Evolutionary conservation across 2,888 invertebrate species (phyloP).

Genomic region (Pheosia tremula): DNA sequence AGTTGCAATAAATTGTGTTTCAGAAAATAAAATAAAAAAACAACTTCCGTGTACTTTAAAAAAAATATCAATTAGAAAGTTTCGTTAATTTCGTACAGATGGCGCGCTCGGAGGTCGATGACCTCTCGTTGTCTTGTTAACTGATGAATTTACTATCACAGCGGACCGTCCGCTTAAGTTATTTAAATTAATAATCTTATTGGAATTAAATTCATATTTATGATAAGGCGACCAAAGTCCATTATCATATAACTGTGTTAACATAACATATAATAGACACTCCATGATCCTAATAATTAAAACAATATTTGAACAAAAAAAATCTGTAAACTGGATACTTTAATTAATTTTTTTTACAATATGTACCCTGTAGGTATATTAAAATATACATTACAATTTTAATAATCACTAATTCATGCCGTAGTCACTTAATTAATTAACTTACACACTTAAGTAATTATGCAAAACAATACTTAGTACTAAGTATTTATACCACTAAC

Average conservation of each 20-base stretch:
- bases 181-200: background rate
- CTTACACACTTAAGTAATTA: too few species aligned
- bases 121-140: conserved; percentile 37
- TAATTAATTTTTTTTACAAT: too few species aligned
- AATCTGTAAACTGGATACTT: too few species aligned
- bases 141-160: conserved; percentile 26
- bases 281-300: background rate
- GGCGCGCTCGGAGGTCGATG: conserved; percentile 54
- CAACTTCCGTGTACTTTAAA: too few species aligned
- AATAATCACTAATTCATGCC: too few species aligned
- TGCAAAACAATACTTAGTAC: too few species aligned
- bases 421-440: too few species aligned
- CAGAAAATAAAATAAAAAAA: too few species aligned
- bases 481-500: conserved; percentile 13
- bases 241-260: conserved; percentile 19
- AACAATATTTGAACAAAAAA: background rate
- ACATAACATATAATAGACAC: background rate
- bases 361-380: too few species aligned
- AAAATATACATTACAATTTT: too few species aligned
- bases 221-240: too few species aligned
- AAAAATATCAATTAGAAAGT: conserved; percentile 13
- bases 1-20: too few species aligned
- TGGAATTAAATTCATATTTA: background rate
- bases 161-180: conserved; percentile 17
- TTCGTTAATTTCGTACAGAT: conserved; percentile 47